Evolutionary conservation across 2,797 vertebrate genomes (phyloP).

Genomic region (Limosa lapponica): DNA sequence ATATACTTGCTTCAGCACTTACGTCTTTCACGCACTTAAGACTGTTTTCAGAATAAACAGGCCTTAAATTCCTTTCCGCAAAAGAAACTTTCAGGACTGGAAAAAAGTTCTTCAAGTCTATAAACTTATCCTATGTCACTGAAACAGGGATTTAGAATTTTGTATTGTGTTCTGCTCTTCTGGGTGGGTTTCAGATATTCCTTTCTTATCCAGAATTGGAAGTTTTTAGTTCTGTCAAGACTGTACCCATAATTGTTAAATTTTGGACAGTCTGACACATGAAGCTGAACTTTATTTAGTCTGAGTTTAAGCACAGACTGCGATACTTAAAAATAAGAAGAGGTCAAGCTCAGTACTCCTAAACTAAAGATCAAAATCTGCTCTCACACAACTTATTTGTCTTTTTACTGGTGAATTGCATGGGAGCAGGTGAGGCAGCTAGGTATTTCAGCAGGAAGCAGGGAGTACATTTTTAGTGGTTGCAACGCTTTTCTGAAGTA

Average conservation of each 20-base stretch:
- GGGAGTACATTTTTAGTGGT: neutral
- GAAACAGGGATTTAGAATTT: neutral
- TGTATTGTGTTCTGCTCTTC: neutral
- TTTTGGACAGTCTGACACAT: neutral
- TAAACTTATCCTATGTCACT: neutral
- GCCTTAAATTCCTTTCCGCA: neutral
- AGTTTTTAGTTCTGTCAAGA: neutral
- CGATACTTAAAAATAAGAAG: neutral
- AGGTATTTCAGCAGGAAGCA: neutral
- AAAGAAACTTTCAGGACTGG: neutral
- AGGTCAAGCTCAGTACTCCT: neutral
- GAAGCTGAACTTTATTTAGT: neutral
- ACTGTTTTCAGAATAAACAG: conserved; percentile 30
- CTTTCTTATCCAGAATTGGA: neutral
- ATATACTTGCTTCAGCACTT: neutral
- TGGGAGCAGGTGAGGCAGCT: neutral
- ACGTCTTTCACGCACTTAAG: neutral
- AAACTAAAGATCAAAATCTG: neutral
- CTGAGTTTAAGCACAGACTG: neutral
- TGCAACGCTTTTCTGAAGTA: neutral
- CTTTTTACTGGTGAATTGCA: neutral
- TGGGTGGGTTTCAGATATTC: neutral
- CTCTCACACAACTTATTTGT: neutral
- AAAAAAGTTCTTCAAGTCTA: neutral
- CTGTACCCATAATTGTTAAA: neutral